A percentile compares a stretch with the other conserved stretches of the same genome.
phyloP scores from a whole-genome alignment of 2,888 invertebrate genomes.

The Epistrophe grossulariae region DNA sequence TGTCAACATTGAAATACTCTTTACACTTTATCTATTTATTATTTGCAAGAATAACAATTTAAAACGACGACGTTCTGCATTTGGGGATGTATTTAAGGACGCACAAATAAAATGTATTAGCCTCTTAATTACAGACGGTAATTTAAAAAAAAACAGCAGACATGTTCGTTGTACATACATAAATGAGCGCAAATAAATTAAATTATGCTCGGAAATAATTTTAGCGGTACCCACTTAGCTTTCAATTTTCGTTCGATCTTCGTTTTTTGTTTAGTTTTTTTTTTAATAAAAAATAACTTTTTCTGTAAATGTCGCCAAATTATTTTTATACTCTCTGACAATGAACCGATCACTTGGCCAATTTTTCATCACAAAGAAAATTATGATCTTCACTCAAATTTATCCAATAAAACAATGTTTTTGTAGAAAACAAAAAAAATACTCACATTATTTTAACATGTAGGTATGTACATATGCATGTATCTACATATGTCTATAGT shows the following conservation, averaged over 20 bases:
- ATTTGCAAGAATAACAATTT: slow-evolving; percentile 16
- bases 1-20: slow-evolving; percentile 22
- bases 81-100: slow-evolving; percentile 18
- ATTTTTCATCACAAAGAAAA: slow-evolving; percentile 4
- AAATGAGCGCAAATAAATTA: slow-evolving; percentile 6
- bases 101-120: neutral
- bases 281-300: neutral
- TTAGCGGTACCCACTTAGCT: neutral
- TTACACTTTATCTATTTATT: slow-evolving; percentile 2
- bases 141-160: neutral
- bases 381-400: neutral
- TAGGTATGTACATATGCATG: neutral
- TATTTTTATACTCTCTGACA: neutral
- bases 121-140: slow-evolving; percentile 2
- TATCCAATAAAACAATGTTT: neutral
- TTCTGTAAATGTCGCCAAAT: neutral
- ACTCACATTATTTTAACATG: slow-evolving; percentile 5
- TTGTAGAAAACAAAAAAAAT: neutral
- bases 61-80: slow-evolving; percentile 13
- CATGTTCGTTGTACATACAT: neutral
- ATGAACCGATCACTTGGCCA: neutral
- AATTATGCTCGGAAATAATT: slow-evolving; percentile 12
- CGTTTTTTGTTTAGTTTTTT: slow-evolving; percentile 3
- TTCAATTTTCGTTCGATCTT: slow-evolving; percentile 5
- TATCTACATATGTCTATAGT: too few species aligned